These are phyloP conservation scores for Mnemiopsis leidyi DNA, from an alignment of 37 sponge, comb jelly and placozoan species.

Conservation along the genomic window DNA sequence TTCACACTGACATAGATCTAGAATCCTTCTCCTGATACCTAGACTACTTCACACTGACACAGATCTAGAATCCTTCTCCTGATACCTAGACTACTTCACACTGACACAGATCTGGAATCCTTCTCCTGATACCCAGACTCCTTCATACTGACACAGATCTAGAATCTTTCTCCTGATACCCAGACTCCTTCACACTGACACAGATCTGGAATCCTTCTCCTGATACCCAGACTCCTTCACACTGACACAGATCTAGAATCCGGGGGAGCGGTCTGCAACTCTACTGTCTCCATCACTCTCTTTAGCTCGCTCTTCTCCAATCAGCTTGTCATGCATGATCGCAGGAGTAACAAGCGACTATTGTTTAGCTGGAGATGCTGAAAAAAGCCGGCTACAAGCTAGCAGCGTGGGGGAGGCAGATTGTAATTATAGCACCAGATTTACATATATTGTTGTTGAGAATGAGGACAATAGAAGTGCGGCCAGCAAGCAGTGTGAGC, in stretches of 20 bases:
- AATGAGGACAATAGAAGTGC: neutral
- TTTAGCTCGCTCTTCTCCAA: neutral
- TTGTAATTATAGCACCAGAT: neutral
- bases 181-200: too few relatives aligned
- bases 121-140: too few relatives aligned
- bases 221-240: too few relatives aligned
- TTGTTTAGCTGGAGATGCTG: neutral
- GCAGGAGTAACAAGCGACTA: neutral
- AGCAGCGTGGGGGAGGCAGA: neutral
- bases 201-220: too few relatives aligned
- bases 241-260: neutral
- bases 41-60: too few relatives aligned
- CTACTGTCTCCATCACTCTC: neutral
- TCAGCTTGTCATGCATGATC: neutral
- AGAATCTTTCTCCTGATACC: too few relatives aligned
- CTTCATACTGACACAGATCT: too few relatives aligned
- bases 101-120: too few relatives aligned
- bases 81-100: too few relatives aligned
- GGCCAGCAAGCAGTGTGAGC: neutral
- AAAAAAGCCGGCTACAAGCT: neutral
- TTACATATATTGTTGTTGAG: neutral
- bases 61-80: too few relatives aligned
- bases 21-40: too few relatives aligned
- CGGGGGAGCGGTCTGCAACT: neutral
- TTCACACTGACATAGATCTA: too few relatives aligned